Evolutionary conservation across 2,888 invertebrate genomes (phyloP), one percentile per base, ranked within the genome.

Genomic region (Drosophila mulleri): DNA sequence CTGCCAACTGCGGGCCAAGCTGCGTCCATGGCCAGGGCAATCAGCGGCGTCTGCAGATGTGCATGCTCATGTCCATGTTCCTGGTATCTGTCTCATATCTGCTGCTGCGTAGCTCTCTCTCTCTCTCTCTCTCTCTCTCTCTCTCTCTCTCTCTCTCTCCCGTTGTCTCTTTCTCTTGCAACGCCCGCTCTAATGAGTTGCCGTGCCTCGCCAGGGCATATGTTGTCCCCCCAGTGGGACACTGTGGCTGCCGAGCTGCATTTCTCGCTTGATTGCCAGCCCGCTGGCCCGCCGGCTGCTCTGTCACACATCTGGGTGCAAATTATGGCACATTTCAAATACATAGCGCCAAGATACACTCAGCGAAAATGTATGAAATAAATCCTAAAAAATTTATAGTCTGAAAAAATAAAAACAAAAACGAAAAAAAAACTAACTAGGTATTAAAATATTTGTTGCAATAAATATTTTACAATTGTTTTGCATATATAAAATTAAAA

Each of bases 181-280:
- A 69, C 75, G 59, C 76, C 72, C 70, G 75, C 80, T 82, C 90
- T 91, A 91, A 91, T 91, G 91, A 91, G 91, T 90, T 88, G 80
- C 85, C 82, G 76, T 66, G 37, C 77, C 81, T 80, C 67, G 65
- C 50, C 45, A 68, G 81, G 78, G 76, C 83, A 89, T 80, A 88
- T 87, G 88, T 75, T 80, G 74, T 68, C 53, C 57, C 26, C 26
- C 45, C 44, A 26, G 41, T 45, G 62, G 50, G 44, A 56, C 39
- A 37, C 39, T 42, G 62, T 26, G 47, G 58, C 63, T 70, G 70
- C 60, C 56, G 47, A 52, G 75, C 53, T 73, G 77, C 80, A 80
- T 80, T 66, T 63, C 81, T 71, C 85, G 80, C 76, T 89, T 88
- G 84, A 84, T 89, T 85, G 84, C 88, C 80, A 69, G 58, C 65